These are phyloP conservation scores for Acrossocheilus wenchowensis DNA, from an alignment of 2,797 vertebrate genomes.

Conservation along the genomic window DNA sequence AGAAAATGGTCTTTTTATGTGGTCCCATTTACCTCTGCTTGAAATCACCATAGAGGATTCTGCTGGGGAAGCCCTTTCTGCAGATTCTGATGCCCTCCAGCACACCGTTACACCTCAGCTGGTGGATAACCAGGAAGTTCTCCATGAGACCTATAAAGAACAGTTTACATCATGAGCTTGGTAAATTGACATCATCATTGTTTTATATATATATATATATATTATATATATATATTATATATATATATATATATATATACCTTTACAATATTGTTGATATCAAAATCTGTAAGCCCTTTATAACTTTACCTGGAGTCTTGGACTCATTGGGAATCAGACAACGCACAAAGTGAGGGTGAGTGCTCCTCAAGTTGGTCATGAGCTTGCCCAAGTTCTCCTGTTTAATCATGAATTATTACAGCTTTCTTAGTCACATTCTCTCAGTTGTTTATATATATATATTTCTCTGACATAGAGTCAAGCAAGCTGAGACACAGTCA, in stretches of 20 bases:
- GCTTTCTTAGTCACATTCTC: too few species aligned
- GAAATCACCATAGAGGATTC: slow-evolving; percentile 84
- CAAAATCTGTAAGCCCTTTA: background rate
- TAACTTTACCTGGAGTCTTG: slow-evolving; percentile 86
- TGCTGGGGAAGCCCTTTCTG: slow-evolving; percentile 86
- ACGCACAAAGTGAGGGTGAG: slow-evolving; percentile 90
- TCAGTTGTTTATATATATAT: too few species aligned
- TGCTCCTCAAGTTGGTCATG: slow-evolving; percentile 87
- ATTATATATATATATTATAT: too few species aligned
- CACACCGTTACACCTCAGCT: slow-evolving; percentile 90
- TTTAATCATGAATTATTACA: background rate
- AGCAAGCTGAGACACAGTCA: too few species aligned
- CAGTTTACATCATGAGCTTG: slow-evolving; percentile 62
- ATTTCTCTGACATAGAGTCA: too few species aligned
- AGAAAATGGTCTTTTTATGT: background rate
- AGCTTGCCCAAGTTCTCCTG: slow-evolving; percentile 92
- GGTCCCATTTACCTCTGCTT: slow-evolving; percentile 78
- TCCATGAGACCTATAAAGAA: slow-evolving; percentile 84
- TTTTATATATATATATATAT: too few species aligned
- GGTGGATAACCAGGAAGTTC: slow-evolving; percentile 88
- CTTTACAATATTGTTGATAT: too few species aligned
- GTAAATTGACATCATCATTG: background rate
- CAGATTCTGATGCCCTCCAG: slow-evolving; percentile 89
- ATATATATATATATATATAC: too few species aligned
- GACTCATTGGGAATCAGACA: slow-evolving; percentile 92